These are phyloP conservation scores for Rhinella marina DNA, from an alignment of 2,797 vertebrate species.

Conservation along the genomic window DNA sequence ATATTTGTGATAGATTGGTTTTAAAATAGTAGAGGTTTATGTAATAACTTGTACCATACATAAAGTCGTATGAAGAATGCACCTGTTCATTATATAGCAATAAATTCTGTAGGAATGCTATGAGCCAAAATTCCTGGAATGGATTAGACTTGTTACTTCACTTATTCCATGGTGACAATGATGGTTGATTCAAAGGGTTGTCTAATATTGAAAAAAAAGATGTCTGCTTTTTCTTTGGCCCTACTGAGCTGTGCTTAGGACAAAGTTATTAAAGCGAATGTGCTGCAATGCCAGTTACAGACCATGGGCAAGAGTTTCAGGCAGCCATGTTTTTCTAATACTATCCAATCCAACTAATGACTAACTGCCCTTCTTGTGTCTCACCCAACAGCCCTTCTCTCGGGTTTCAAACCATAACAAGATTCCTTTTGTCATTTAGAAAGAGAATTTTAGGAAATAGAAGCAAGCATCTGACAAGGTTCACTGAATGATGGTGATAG, in stretches of 20 bases:
- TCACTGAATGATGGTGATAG: background rate
- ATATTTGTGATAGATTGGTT: slow-evolving; percentile 29
- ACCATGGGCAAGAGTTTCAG: background rate
- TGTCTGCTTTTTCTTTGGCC: too few relatives aligned
- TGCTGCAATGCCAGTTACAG: background rate
- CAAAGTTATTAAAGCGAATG: background rate
- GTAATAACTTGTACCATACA: background rate
- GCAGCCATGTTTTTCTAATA: too few relatives aligned
- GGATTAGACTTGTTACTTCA: background rate
- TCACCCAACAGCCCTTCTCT: too few relatives aligned
- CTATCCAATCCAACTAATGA: too few relatives aligned
- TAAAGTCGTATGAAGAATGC: background rate
- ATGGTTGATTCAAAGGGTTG: background rate
- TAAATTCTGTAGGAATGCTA: background rate
- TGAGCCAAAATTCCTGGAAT: background rate
- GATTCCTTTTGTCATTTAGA: background rate
- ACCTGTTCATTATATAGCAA: background rate
- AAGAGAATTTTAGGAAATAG: background rate
- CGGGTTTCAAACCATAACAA: too few relatives aligned
- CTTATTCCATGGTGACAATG: background rate
- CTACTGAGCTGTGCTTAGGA: background rate
- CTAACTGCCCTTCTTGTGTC: too few relatives aligned
- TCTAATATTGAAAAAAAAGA: background rate
- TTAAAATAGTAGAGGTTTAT: slow-evolving; percentile 15
- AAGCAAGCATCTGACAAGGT: background rate